Evolutionary conservation across 2,113 vertebrate species (phyloP), one percentile per base, ranked within the genome.

Genomic region (Ceyx melanurus): DNA sequence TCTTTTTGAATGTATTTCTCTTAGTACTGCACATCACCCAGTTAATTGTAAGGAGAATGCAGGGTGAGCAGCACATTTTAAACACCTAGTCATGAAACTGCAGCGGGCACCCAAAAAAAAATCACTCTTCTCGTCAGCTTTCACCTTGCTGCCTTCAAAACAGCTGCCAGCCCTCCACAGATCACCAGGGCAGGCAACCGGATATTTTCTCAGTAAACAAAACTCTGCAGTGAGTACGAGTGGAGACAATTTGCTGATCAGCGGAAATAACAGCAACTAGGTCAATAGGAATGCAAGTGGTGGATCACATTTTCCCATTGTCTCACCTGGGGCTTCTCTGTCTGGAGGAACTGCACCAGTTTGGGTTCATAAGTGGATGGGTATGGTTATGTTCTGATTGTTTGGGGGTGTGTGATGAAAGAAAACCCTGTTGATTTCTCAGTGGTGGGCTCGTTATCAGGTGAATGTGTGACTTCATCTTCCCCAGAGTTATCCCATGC

Each of bases 171-270:
- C 19, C 66, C 88, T 90, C 84, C 68, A 70, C 29, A 93, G 50
- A 90, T 67, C 83, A 76, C 31, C 1, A 2, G 26, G 53, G 50
- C 61, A 82, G 75, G 79, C 86, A 89, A 86, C 93, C 89, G 82
- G 94, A 95, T 95, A 93, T 97, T 96, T 97, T 94, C 68, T 94
- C 19, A 9, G 89, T 92, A 97, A 94, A 95, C 93, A 95, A 93
- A 91, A 28, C 82, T 57, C 62, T 51, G 88, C 4, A 3, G 56
- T 0, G 18, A 92, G 86, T 58, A 65, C 67, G n/a, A 92, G 84
- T 15, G 91, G 83, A 93, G 93, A 89, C 76, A 94, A 92, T 84
- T 60, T 92, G 91, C 91, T 95, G 92, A 95, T 95, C 92, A 96
- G 93, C 0, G 95, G 94, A 97, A 94, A 96, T 71, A 95, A 31